Percentiles rank a stretch among this genome's conserved stretches.
These are phyloP conservation scores for Stenolophus ochropezus DNA, from an alignment of 2,888 invertebrate genomes.

Conservation along the genomic window DNA sequence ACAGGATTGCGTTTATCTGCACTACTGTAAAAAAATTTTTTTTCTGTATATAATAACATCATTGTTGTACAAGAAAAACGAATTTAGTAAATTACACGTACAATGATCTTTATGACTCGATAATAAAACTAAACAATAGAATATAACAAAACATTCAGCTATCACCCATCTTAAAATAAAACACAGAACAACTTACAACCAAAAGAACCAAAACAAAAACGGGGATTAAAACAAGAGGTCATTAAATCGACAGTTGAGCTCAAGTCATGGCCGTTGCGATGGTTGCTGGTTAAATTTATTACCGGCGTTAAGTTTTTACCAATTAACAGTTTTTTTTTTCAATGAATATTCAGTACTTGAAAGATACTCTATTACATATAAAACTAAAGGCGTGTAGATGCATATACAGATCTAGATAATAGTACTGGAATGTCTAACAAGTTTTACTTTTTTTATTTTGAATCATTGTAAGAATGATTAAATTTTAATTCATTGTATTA, in stretches of 20 bases:
- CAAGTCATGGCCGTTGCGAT: slow-evolving; percentile 26
- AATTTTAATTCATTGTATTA: too few relatives aligned
- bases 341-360: slow-evolving; percentile 26
- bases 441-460: background rate
- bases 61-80: background rate
- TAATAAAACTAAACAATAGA: slow-evolving; percentile 14
- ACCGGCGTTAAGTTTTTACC: slow-evolving; percentile 27
- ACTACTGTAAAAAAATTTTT: too few relatives aligned
- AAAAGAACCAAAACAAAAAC: slow-evolving; percentile 26
- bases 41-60: background rate
- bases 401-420: background rate
- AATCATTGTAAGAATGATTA: too few relatives aligned
- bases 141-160: slow-evolving; percentile 7
- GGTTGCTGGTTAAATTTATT: slow-evolving; percentile 37
- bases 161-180: slow-evolving; percentile 19
- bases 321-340: slow-evolving; percentile 28
- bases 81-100: background rate
- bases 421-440: background rate
- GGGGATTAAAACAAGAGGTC: slow-evolving; percentile 31
- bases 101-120: background rate
- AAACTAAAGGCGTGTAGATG: background rate
- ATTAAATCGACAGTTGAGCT: slow-evolving; percentile 39
- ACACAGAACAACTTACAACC: slow-evolving; percentile 8
- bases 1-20: too few relatives aligned
- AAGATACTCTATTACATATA: background rate